Evolutionary conservation across 2,113 vertebrate genomes (phyloP).

Genomic region (Pomatorhinus ruficollis): DNA sequence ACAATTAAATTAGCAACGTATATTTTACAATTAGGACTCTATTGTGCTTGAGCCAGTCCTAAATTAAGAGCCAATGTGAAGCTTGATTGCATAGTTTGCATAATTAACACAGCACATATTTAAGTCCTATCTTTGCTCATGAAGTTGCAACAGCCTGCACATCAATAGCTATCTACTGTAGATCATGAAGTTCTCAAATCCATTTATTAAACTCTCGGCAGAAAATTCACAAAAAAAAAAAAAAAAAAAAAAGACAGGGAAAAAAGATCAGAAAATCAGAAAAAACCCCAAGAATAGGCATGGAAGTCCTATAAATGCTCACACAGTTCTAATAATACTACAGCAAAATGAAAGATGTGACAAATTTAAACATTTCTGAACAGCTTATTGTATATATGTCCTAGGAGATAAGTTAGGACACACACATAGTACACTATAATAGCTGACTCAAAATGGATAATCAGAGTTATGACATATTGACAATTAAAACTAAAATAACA

Average conservation of each 20-base stretch:
- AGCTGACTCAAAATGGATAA: background rate
- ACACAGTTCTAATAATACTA: background rate
- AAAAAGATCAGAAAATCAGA: background rate
- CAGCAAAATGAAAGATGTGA: background rate
- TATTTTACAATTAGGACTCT: background rate
- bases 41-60: background rate
- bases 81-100: background rate
- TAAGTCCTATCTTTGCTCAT: background rate
- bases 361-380: background rate
- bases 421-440: background rate
- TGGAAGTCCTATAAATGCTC: background rate
- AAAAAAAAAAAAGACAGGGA: too few species aligned
- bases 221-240: background rate
- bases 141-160: background rate
- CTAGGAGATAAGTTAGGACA: background rate
- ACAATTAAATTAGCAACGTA: background rate
- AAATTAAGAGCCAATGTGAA: background rate
- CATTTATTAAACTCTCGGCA: background rate
- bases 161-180: background rate
- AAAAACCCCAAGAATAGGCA: background rate
- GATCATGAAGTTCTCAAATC: background rate
- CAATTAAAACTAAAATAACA: background rate
- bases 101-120: background rate
- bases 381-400: fast-evolving
- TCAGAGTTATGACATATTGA: background rate